Evolutionary conservation across 2,888 invertebrate species (phyloP), one percentile per base, ranked within the genome.

Genomic region (Xestoiulus laeticollis): DNA sequence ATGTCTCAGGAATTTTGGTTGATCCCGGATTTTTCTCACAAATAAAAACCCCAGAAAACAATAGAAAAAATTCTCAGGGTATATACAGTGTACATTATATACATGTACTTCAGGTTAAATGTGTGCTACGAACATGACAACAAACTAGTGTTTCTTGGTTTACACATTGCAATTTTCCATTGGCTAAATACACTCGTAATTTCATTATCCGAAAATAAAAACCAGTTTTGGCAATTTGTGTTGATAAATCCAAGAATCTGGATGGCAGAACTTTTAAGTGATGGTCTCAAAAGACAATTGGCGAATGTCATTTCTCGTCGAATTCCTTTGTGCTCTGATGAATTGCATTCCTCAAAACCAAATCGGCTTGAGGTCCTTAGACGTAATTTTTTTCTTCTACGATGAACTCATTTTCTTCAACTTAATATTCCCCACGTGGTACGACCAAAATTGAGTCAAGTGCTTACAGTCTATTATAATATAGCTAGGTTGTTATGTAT

Each of bases 291-390:
- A 26, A 26, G 78, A 30, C 78, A 78, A 78, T 78, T 78, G 78
- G 78, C 22, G 78, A 78, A 78, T 78, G 78, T 30, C 78, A 78
- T 78, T 78, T 78, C 78, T 78, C 78, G 22, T 78, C 16, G 78
- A 16, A 78, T 78, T 78, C 30, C 78, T 78, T 78, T 78, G 78
- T 78, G 30, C 78, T 78, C 78, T 14, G 78, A 78, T 26, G 30
- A 26, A 78, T 78, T 78, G 30, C 78, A 78, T 78, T 78, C 78
- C 26, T 78, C 78, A 26, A 78, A 78, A 78, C 78, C 78, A 30
- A 78, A 78, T 78, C 78, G 78, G 14, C 30, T 78, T 78, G 78
- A 78, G 30, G 78, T 30, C 30, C 12, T 30, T 12, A 30, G 14
- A 78, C 26, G 26, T 26, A 78, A 78, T 30, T 14, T 14, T 59